Conservation (phyloP, 2,797 vertebrate genomes). For the Pogonophryne albipinna region DNA sequence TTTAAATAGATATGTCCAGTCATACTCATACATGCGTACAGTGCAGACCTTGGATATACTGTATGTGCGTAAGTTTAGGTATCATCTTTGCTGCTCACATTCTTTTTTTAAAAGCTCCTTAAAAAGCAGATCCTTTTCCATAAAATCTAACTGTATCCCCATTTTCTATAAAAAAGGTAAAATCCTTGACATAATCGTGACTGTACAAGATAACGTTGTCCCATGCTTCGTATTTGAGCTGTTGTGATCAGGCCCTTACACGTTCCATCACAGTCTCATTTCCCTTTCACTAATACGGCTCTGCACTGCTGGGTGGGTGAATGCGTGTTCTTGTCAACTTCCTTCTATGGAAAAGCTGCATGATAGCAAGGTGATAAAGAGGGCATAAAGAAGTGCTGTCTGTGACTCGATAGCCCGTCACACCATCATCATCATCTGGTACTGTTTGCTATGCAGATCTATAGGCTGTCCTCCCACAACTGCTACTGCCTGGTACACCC, state of each 20-base stretch:
- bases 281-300: slow-evolving; percentile 27
- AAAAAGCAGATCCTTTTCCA: background rate
- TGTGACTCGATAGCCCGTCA: slow-evolving; percentile 48
- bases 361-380: slow-evolving; percentile 66
- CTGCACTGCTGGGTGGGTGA: slow-evolving; percentile 32
- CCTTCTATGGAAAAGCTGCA: slow-evolving; percentile 40
- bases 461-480: slow-evolving; percentile 36
- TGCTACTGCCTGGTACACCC: slow-evolving; percentile 12
- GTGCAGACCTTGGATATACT: background rate
- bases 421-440: slow-evolving; percentile 61
- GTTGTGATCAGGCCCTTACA: slow-evolving; percentile 19
- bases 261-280: slow-evolving; percentile 26
- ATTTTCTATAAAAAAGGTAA: background rate
- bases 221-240: slow-evolving; percentile 8
- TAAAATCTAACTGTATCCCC: background rate
- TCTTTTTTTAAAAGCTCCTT: background rate
- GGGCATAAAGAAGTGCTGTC: slow-evolving; percentile 50
- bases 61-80: background rate
- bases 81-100: background rate
- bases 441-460: slow-evolving; percentile 49
- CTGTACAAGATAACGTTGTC: slow-evolving; percentile 10
- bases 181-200: slow-evolving; percentile 4
- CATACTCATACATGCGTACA: slow-evolving; percentile 3
- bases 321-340: slow-evolving; percentile 45
- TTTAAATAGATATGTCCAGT: background rate